Conservation (phyloP, 1,140 invertebrate species). For the Caenorhabditis briggsae region DNA sequence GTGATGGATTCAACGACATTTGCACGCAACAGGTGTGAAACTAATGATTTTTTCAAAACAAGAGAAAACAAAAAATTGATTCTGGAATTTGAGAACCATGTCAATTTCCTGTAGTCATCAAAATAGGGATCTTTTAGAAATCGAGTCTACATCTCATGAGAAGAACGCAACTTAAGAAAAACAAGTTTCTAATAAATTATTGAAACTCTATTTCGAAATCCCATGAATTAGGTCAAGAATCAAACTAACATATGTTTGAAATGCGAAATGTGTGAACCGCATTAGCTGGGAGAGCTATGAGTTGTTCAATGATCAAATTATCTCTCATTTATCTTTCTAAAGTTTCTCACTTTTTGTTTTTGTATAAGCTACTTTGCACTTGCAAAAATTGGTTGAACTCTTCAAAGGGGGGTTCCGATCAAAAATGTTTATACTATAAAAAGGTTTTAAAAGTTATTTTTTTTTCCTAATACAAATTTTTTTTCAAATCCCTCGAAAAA, state of each 20-base stretch:
- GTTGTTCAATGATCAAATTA: constrained; percentile 46
- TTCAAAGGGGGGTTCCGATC: background rate
- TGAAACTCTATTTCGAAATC: background rate
- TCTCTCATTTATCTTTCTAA: constrained; percentile 38
- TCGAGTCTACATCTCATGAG: no score
- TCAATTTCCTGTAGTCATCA: no score
- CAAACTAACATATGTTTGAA: constrained; percentile 19
- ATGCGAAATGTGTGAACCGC: constrained; percentile 28
- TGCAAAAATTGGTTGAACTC: background rate
- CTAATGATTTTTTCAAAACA: background rate
- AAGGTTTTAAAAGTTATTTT: background rate
- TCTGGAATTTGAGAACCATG: no score
- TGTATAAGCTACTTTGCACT: background rate
- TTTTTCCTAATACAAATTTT: background rate
- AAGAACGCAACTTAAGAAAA: background rate
- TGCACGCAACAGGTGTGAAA: constrained; percentile 22
- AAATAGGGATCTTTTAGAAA: no score
- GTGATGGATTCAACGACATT: constrained; percentile 3
- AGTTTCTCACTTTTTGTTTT: constrained; percentile 15
- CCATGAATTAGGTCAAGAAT: constrained; percentile 42
- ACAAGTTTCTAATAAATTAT: background rate
- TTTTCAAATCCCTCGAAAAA: no score
- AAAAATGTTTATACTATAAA: background rate
- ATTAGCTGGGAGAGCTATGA: constrained; percentile 46
- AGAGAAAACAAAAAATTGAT: background rate